A percentile compares a stretch with the other conserved stretches of the same genome.
Evolutionary conservation across 2,113 vertebrate genomes (phyloP).

Genomic region (Phylloscopus whistleri): DNA sequence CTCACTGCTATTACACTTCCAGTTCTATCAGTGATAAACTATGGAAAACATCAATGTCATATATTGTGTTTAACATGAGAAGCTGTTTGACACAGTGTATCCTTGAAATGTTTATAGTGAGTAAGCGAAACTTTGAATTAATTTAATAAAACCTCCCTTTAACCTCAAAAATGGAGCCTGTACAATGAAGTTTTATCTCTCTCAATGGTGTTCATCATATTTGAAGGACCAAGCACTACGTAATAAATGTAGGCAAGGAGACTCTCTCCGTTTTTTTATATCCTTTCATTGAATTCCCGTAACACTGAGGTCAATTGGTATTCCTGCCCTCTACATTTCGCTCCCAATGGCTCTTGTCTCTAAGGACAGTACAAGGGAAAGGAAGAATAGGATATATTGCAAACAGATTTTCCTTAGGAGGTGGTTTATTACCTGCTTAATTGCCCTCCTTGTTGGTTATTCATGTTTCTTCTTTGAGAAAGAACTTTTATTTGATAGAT

Average conservation of each 20-base stretch:
- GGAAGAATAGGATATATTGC: background rate
- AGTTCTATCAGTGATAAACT: background rate
- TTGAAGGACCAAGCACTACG: background rate
- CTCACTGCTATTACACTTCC: background rate
- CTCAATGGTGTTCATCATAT: background rate
- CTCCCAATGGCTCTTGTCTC: background rate
- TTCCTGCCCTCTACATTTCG: background rate
- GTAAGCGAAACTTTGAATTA: constrained; percentile 32
- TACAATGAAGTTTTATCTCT: background rate
- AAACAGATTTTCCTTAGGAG: background rate
- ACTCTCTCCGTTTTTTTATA: background rate
- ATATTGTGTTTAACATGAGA: background rate
- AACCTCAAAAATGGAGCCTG: constrained; percentile 5
- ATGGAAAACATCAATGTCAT: constrained; percentile 11
- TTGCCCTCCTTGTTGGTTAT: background rate
- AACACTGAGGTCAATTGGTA: background rate
- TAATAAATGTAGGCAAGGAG: background rate
- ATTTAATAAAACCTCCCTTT: constrained; percentile 11
- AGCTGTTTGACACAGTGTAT: constrained; percentile 37
- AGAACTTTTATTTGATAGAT: background rate
- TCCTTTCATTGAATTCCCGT: background rate
- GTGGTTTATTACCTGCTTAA: background rate
- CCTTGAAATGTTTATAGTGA: constrained; percentile 47
- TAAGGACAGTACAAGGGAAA: background rate
- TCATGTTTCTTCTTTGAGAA: background rate